Evolutionary conservation across 2,113 vertebrate genomes (phyloP), one percentile per base, ranked within the genome.

Genomic region (Polypterus bichir): DNA sequence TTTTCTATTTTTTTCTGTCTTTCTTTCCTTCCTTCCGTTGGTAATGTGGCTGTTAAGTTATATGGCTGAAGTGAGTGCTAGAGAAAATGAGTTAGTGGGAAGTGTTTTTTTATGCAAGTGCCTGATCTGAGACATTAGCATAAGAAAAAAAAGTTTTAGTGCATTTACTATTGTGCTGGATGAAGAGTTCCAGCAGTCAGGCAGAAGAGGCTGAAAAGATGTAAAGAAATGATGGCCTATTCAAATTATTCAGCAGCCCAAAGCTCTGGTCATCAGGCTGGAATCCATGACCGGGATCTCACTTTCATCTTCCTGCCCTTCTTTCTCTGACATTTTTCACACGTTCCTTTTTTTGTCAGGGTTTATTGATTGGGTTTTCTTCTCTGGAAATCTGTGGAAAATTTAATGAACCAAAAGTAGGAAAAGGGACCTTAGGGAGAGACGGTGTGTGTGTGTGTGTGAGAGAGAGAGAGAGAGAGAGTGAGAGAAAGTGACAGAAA

Each of bases 141-240:
- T 98, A 86, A 93, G 89, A 95, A 96, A 86, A 89, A 79, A 90
- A 89, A 91, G 88, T 91, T 92, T 92, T 91, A 91, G 90, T 89
- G 92, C 90, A 81, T 94, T 92, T 87, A 77, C 78, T 77, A 89
- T 98, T 97, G 93, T 98, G 82, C 87, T 83, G 83, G 86, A 82
- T 90, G 90, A 85, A 88, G 90, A 91, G 90, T 89, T 90, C 81
- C 86, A 89, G 86, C 89, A 90, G 91, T 91, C 88, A 79, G 82
- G 84, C 79, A 70, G 81, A 78, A 75, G 85, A 83, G 78, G 86
- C 77, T 86, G 90, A 92, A 88, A 86, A 81, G 88, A 78, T 75
- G 77, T 69, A 77, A 86, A 91, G 87, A 91, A 91, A 87, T 83
- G 87, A 89, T 82, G 84, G 86, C 73, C 91, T 85, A 91, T 91